A percentile compares a stretch with the other conserved stretches of the same genome.
Conservation (phyloP, 2,888 invertebrate species). For the Epinotia demarniana region DNA sequence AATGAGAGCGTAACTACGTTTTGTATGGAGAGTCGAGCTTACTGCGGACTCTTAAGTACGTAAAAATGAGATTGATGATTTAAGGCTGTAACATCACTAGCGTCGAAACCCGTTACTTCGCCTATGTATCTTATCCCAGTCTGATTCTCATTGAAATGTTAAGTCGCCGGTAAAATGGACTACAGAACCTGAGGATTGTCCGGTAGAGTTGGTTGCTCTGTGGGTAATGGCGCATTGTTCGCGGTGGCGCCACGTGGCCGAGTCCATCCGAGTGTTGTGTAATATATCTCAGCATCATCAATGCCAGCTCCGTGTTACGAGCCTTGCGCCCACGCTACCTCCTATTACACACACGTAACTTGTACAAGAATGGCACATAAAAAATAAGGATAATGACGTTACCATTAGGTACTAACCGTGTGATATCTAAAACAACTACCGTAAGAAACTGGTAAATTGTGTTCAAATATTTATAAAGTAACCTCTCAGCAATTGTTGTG, state of each 20-base stretch:
- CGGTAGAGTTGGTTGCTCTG: conserved; percentile 18
- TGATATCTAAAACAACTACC: not conserved
- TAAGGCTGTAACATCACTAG: no score
- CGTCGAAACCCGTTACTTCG: no score
- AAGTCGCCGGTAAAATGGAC: no score
- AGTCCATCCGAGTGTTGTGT: conserved; percentile 37
- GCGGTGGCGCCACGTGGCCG: conserved; percentile 54
- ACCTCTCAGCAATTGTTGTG: not conserved
- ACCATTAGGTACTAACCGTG: not conserved
- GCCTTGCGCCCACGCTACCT: conserved; percentile 20
- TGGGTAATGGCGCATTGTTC: conserved; percentile 64
- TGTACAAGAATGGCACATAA: not conserved
- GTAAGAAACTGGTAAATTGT: not conserved
- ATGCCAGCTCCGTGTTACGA: conserved; percentile 20
- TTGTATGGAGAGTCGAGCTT: no score
- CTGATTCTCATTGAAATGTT: no score
- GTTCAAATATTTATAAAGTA: not conserved
- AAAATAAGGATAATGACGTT: not conserved
- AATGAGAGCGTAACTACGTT: no score
- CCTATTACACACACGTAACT: not conserved
- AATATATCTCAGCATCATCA: conserved; percentile 40
- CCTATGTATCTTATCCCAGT: no score
- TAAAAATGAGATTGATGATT: no score
- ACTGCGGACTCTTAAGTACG: no score
- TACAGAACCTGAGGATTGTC: not conserved